Evolutionary conservation across 1,140 invertebrate genomes (phyloP).

Genomic region (Zeugodacus cucurbitae): DNA sequence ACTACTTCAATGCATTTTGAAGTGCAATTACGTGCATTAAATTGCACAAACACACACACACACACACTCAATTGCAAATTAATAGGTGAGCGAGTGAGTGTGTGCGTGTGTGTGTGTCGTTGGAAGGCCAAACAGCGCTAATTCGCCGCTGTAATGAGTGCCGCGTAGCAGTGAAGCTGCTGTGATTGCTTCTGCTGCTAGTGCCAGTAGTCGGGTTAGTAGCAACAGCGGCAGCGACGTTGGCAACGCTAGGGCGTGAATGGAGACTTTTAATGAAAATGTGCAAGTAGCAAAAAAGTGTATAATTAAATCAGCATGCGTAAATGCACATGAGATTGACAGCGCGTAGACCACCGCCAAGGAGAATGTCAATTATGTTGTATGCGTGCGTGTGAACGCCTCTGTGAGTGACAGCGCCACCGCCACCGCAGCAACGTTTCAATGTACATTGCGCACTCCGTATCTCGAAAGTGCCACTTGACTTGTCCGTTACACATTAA

Average conservation of each 20-base stretch:
- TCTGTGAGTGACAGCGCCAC: not conserved
- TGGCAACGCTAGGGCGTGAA: not conserved
- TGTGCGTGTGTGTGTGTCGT: not conserved
- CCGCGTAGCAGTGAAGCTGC: not conserved
- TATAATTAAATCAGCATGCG: conserved; percentile 28
- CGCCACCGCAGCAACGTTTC: not conserved
- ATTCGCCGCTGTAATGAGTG: not conserved
- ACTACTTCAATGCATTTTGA: not conserved
- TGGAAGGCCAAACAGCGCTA: conserved; percentile 7
- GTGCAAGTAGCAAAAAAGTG: not conserved
- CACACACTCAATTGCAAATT: too few relatives aligned
- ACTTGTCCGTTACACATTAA: not conserved
- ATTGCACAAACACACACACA: not conserved
- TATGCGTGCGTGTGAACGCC: not conserved
- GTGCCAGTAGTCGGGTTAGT: not conserved
- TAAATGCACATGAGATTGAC: conserved; percentile 10
- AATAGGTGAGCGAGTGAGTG: not conserved
- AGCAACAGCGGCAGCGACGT: not conserved
- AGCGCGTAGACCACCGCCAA: conserved; percentile 21
- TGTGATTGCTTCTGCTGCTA: not conserved
- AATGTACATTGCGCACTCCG: not conserved
- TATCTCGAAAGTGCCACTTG: not conserved
- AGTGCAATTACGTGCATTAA: conserved; percentile 1
- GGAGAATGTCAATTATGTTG: conserved; percentile 32
- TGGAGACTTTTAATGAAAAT: conserved; percentile 22